These are phyloP conservation scores for Scaptomyza graminum DNA, from an alignment of 1,140 invertebrate genomes.

Conservation along the genomic window DNA sequence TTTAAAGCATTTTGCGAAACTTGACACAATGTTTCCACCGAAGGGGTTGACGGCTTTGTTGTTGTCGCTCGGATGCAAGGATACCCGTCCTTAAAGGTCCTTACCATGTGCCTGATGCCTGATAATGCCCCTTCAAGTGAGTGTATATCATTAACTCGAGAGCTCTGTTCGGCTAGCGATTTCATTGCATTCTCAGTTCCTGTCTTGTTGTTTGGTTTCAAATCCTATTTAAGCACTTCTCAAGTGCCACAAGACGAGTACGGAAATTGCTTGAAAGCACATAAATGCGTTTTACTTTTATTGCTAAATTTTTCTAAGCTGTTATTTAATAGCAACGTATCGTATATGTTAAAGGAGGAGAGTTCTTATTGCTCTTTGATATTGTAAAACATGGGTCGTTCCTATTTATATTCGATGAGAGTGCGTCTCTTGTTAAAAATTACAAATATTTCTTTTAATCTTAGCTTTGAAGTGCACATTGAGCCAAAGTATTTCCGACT, in stretches of 20 bases:
- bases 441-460: conserved; percentile 6
- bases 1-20: conserved; percentile 46
- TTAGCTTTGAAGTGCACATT: background rate
- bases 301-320: conserved; percentile 6
- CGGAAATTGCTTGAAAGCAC: conserved; percentile 75
- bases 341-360: background rate
- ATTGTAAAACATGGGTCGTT: conserved; percentile 7
- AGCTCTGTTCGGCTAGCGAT: conserved; percentile 45
- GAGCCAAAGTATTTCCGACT: no score
- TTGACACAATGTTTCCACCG: conserved; percentile 72
- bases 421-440: background rate
- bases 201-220: conserved; percentile 24
- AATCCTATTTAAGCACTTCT: conserved; percentile 62
- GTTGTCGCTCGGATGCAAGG: conserved; percentile 25
- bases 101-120: conserved; percentile 43
- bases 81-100: conserved; percentile 55
- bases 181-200: conserved; percentile 61
- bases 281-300: conserved; percentile 55
- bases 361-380: conserved; percentile 20
- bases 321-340: conserved; percentile 7
- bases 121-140: conserved; percentile 67
- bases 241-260: conserved; percentile 42
- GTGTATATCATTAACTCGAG: conserved; percentile 80
- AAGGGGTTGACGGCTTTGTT: conserved; percentile 12
- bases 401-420: background rate